Base-by-base conservation (phyloP, 2,797 vertebrate genomes). In the Tachyglossus aculeatus region DNA sequence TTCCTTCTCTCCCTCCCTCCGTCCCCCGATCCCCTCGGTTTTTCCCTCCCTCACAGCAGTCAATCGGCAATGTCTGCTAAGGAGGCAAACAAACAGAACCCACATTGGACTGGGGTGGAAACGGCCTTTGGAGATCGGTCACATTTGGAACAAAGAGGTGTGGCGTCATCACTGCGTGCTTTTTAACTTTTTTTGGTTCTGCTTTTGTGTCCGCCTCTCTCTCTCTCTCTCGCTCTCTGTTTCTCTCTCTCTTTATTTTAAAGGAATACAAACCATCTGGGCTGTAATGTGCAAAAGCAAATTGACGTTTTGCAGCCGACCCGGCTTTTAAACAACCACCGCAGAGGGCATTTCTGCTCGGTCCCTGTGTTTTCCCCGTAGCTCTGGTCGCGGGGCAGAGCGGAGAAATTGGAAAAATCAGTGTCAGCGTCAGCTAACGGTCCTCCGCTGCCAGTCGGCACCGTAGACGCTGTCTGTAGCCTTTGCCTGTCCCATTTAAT, bases 301-400 rank as follows among this genome's bases (percentile, higher is more conserved):
- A 1, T 58, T 54, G 53, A 59, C 5, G 4, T 70, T 67, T 84
- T 78, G 72, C 80, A 72, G 69, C 63, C 22, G 3, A 67, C 72
- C 40, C 47, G 65, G 83, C n/a, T 86, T 88, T 78, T 44, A 55
- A 83, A 82, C 43, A 43, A 67, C 40, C 71, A 25, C 32, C 55
- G 75, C 59, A 63, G 67, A 58, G 62, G 73, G 59, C 59, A 34
- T 76, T 77, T 81, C 74, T 82, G 50, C 54, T 34, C 3, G 5
- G 18, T 12, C n/a, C n/a, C n/a, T n/a, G n/a, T n/a, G n/a, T n/a
- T n/a, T n/a, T n/a, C n/a, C n/a, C n/a, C n/a, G n/a, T n/a, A n/a
- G n/a, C n/a, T n/a, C n/a, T n/a, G n/a, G n/a, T n/a, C n/a, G n/a
- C n/a, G n/a, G n/a, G n/a, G n/a, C n/a, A n/a, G n/a, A n/a, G 69